A percentile compares a stretch with the other conserved stretches of the same genome.
Evolutionary conservation across 1,140 invertebrate genomes (phyloP).

Genomic region (Pseudomyrmex pallidus): DNA sequence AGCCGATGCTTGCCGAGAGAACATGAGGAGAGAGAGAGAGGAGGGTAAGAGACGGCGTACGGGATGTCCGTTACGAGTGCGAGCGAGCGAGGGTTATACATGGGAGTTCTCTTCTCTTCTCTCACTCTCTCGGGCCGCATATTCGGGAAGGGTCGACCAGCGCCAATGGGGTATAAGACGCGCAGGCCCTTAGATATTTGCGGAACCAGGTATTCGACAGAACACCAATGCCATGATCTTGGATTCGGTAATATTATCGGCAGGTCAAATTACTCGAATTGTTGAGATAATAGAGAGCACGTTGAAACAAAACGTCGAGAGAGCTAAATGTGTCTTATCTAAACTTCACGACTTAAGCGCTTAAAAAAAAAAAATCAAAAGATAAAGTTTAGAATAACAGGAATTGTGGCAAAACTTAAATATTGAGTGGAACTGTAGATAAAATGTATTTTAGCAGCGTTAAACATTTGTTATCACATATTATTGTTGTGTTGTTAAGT

Average conservation of each 20-base stretch:
- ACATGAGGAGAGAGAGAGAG: constrained; percentile 21
- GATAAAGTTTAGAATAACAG: too few relatives aligned
- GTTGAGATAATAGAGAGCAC: not conserved
- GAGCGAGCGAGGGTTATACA: constrained; percentile 33
- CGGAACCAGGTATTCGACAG: constrained; percentile 49
- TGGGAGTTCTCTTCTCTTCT: not conserved
- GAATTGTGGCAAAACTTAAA: too few relatives aligned
- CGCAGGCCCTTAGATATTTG: constrained; percentile 51
- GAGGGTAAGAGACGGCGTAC: constrained; percentile 25
- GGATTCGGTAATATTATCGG: constrained; percentile 32
- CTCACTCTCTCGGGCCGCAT: constrained; percentile 4
- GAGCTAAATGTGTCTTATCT: too few relatives aligned
- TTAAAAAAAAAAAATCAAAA: too few relatives aligned
- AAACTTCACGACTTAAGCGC: too few relatives aligned
- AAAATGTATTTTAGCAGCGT: too few relatives aligned
- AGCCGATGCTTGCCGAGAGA: constrained; percentile 18
- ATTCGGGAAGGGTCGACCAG: constrained; percentile 12
- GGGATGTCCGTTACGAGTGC: constrained; percentile 36
- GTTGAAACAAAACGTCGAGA: not conserved
- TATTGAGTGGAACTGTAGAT: too few relatives aligned
- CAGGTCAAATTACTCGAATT: constrained; percentile 41
- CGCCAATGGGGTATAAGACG: not conserved
- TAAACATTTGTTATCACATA: too few relatives aligned
- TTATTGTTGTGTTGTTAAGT: too few relatives aligned
- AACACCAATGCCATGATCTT: constrained; percentile 33